phyloP scores from a whole-genome alignment of 2,113 vertebrate species.

The Egretta garzetta region DNA sequence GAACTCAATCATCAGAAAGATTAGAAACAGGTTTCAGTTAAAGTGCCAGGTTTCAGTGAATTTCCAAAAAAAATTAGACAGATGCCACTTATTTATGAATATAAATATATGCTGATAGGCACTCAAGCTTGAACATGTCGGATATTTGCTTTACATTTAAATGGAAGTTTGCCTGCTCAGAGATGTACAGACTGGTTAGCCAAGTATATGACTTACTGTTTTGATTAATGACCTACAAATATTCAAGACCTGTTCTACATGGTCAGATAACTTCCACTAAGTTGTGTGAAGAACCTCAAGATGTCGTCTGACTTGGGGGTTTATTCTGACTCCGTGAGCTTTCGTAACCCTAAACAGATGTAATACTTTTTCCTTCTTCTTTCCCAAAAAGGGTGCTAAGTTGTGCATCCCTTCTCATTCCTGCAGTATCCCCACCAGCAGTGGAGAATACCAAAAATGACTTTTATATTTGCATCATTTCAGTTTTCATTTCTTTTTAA shows the following conservation, averaged over 20 bases:
- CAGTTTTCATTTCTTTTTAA: background rate
- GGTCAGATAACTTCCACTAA: background rate
- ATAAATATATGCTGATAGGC: background rate
- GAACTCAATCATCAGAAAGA: constrained; percentile 27
- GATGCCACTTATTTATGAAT: constrained; percentile 2
- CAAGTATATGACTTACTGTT: background rate
- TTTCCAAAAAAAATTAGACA: background rate
- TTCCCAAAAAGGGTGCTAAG: background rate
- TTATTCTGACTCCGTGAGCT: background rate
- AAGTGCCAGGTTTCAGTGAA: background rate
- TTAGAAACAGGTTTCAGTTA: constrained; percentile 41
- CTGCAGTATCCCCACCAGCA: background rate
- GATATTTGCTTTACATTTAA: background rate
- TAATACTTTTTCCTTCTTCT: background rate
- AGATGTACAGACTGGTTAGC: background rate
- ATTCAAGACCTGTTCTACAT: background rate
- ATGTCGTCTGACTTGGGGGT: background rate
- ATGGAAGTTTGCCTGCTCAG: background rate
- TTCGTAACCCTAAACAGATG: background rate
- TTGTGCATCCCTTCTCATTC: background rate
- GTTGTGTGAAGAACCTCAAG: background rate
- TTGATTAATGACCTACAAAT: background rate
- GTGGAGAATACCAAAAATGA: background rate
- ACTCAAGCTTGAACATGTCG: background rate
- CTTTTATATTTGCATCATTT: background rate